Percentiles rank a stretch among this genome's conserved stretches.
These are phyloP conservation scores for Cryptocheilus praepositus DNA, from an alignment of 2,888 invertebrate genomes.

Conservation along the genomic window DNA sequence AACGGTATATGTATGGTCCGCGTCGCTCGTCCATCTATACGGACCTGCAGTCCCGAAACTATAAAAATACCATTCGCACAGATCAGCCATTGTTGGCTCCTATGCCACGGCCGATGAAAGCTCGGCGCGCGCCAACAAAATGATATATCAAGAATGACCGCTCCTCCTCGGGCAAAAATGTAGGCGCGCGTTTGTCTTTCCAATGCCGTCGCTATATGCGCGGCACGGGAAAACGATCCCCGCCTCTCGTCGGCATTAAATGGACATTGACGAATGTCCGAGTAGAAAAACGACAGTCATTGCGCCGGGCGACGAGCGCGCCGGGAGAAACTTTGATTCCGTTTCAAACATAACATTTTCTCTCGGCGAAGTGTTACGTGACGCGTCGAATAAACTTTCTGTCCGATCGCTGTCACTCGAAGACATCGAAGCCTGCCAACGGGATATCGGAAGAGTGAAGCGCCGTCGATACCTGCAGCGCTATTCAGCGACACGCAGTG, in stretches of 20 bases:
- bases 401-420: no score
- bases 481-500: no score
- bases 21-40: constrained; percentile 24
- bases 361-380: no score
- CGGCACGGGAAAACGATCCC: neutral
- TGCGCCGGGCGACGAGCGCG: no score
- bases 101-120: constrained; percentile 35
- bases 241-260: neutral
- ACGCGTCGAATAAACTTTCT: no score
- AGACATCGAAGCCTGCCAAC: no score
- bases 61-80: constrained; percentile 52
- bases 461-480: no score
- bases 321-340: no score
- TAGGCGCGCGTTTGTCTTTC: constrained; percentile 30
- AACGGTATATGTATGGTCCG: constrained; percentile 30
- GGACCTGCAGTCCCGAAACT: constrained; percentile 35
- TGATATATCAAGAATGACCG: constrained; percentile 41
- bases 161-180: constrained; percentile 17
- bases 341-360: no score
- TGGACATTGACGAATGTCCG: constrained; percentile 2
- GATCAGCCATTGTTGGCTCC: constrained; percentile 50
- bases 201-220: constrained; percentile 15
- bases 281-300: neutral
- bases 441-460: no score
- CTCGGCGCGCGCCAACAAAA: constrained; percentile 24